Evolutionary conservation across 2,797 vertebrate species (phyloP), one percentile per base, ranked within the genome.

Genomic region (Alca torda): DNA sequence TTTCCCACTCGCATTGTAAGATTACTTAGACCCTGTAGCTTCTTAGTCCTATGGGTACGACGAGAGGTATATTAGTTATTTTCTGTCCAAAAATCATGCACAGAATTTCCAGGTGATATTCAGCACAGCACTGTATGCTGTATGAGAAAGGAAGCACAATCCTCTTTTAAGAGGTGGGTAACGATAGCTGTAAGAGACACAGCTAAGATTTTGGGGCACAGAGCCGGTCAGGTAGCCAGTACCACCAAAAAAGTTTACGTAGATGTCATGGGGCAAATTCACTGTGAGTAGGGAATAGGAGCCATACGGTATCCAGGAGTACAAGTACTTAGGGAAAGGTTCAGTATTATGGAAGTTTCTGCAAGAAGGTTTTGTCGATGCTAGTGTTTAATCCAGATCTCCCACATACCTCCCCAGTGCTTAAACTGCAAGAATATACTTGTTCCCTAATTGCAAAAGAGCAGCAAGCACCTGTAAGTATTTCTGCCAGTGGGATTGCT

Each of bases 391-490:
- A 94, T 82, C 53, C 53, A 11, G 26, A 50, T 90, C 57, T 90
- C 81, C 68, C 65, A 79, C 60, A 14, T 60, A 63, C 39, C 31
- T 77, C 16, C 26, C 10, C 31, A 16, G 60, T 74, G 77, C 75
- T 94, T 80, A 53, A 90, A 56, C 6, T 81, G 89, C 83, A 94
- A 84, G 94, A 82, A 79, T 70, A 68, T 57, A 87, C 81, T 93
- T 90, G 64, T 80, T 90, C n/a, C 37, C 53, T 95, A 92, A 87
- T 84, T 95, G 88, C 78, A 90, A 89, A 94, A 87, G 54, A 93
- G 18, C 84, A 83, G 33, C 64, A 39, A 85, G 41, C 37, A 64
- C 83, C 60, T 89, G 37, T 77, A 86, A 79, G 21, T 74, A 45
- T 48, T 90, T 87, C 60, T 95, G 50, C 75, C 77, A 74, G 84